phyloP scores from a whole-genome alignment of 92 coral and sea anemone species.

The Heteractis magnifica region DNA sequence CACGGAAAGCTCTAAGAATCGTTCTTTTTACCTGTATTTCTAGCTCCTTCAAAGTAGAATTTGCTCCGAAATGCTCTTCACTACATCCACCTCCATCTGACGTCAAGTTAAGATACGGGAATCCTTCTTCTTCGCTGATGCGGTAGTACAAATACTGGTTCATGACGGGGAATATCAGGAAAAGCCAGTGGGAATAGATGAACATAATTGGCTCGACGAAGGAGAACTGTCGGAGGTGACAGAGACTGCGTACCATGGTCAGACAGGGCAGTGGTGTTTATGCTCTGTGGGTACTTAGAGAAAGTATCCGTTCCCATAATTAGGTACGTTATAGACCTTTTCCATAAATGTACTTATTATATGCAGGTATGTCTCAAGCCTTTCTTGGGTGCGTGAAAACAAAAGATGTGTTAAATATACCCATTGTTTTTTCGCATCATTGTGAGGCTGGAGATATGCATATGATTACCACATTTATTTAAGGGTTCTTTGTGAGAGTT shows the following conservation, averaged over 20 bases:
- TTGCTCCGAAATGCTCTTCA: slow-evolving; percentile 27
- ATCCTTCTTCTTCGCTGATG: slow-evolving; percentile 68
- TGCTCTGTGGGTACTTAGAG: too few relatives aligned
- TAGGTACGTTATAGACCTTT: too few relatives aligned
- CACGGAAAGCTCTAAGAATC: not conserved
- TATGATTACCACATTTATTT: too few relatives aligned
- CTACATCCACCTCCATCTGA: slow-evolving; percentile 41
- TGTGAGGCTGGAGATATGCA: too few relatives aligned
- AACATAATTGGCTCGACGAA: slow-evolving; percentile 79
- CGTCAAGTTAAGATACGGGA: slow-evolving; percentile 52
- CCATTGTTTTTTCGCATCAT: too few relatives aligned
- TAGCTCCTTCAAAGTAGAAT: slow-evolving; percentile 43
- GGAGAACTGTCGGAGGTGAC: slow-evolving; percentile 17
- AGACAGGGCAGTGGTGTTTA: too few relatives aligned
- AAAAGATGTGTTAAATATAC: too few relatives aligned
- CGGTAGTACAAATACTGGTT: slow-evolving; percentile 73
- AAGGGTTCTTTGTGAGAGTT: too few relatives aligned
- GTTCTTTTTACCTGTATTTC: slow-evolving; percentile 34
- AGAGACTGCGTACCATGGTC: not conserved
- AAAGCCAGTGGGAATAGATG: slow-evolving; percentile 66
- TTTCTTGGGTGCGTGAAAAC: too few relatives aligned
- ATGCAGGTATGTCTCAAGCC: too few relatives aligned
- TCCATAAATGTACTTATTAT: too few relatives aligned
- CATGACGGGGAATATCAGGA: slow-evolving; percentile 58
- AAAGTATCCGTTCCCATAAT: too few relatives aligned